Conservation (phyloP, 1,140 invertebrate genomes). For the Episyrphus balteatus region DNA sequence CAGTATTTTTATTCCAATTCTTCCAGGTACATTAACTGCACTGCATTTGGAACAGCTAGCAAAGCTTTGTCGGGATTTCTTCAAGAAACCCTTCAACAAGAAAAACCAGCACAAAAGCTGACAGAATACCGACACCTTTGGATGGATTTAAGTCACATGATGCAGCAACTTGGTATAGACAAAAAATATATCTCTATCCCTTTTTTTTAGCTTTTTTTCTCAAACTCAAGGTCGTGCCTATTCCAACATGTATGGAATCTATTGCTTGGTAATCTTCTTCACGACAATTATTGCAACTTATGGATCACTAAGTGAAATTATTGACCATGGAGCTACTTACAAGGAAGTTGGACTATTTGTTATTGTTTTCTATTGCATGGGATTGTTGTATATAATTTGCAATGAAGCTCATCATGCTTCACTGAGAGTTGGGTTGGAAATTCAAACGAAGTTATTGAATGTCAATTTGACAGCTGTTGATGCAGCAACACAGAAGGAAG, state of each 20-base stretch:
- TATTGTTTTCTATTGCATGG: slow-evolving; percentile 55
- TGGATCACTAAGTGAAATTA: slow-evolving; percentile 52
- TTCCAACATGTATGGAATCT: slow-evolving; percentile 59
- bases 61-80: slow-evolving; percentile 46
- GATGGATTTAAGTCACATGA: slow-evolving; percentile 59
- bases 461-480: slow-evolving; percentile 51
- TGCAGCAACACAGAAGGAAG: slow-evolving; percentile 48
- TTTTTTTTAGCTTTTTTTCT: not conserved
- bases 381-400: slow-evolving; percentile 53
- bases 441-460: slow-evolving; percentile 50
- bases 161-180: slow-evolving; percentile 50
- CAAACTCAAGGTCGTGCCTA: slow-evolving; percentile 45
- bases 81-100: slow-evolving; percentile 44
- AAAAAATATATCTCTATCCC: not conserved
- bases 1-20: not conserved
- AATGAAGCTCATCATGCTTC: slow-evolving; percentile 56
- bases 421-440: slow-evolving; percentile 50
- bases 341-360: slow-evolving; percentile 56
- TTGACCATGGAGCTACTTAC: slow-evolving; percentile 53
- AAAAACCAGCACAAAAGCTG: slow-evolving; percentile 47
- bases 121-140: slow-evolving; percentile 53
- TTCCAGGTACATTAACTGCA: slow-evolving; percentile 46
- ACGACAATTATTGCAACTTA: slow-evolving; percentile 56
- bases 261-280: slow-evolving; percentile 55
- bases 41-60: slow-evolving; percentile 50